Conservation (phyloP, 1,140 invertebrate species). For the Polypedilum pembai region DNA sequence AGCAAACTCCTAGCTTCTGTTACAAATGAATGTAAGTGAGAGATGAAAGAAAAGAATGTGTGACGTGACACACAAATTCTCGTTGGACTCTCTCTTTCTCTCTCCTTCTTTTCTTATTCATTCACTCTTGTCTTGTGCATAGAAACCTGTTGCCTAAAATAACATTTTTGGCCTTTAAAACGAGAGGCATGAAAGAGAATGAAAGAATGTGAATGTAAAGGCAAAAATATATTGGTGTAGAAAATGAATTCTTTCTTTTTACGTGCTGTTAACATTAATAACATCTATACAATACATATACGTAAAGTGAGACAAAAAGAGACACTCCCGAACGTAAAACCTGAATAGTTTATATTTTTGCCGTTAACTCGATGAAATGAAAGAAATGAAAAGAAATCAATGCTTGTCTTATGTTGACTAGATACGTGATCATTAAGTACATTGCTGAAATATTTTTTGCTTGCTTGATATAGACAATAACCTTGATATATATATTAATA, state of each 20-base stretch:
- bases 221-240: background rate
- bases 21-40: background rate
- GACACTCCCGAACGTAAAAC: conserved; percentile 10
- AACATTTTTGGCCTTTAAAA: background rate
- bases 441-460: background rate
- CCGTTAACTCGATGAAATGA: conserved; percentile 9
- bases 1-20: background rate
- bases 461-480: too few species aligned
- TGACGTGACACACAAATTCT: conserved; percentile 16
- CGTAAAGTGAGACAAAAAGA: background rate
- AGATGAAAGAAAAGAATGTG: background rate
- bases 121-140: too few species aligned
- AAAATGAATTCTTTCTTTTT: background rate
- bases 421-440: background rate
- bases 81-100: background rate
- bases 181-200: conserved; percentile 9
- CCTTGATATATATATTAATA: too few species aligned
- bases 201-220: background rate
- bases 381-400: conserved; percentile 14
- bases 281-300: background rate
- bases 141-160: too few species aligned
- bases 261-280: background rate
- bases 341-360: background rate
- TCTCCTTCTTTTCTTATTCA: background rate
- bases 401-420: background rate